These are phyloP conservation scores for Romanomermis culicivorax DNA, from an alignment of 2,888 invertebrate genomes.

Conservation along the genomic window DNA sequence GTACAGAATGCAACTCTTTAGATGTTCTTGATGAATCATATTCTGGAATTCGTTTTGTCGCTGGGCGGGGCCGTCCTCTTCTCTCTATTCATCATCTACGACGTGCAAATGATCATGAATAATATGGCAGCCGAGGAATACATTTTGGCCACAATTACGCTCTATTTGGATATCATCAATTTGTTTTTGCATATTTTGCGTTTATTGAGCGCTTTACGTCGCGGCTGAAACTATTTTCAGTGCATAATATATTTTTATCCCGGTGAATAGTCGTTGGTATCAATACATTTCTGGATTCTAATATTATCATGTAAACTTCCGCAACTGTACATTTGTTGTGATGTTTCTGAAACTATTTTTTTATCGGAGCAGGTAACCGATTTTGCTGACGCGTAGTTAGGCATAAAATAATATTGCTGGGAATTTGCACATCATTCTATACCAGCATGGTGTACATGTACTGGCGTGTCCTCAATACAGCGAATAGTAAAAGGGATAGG, in stretches of 20 bases:
- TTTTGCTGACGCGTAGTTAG: too few species aligned
- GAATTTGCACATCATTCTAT: too few species aligned
- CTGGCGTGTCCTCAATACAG: too few species aligned
- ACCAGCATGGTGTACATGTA: too few species aligned
- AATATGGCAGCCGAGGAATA: slow-evolving; percentile 58
- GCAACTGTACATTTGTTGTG: too few species aligned
- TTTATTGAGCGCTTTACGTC: slow-evolving; percentile 38
- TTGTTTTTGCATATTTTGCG: slow-evolving; percentile 57
- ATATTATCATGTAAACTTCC: too few species aligned
- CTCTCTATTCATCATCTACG: slow-evolving; percentile 57
- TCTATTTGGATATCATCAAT: slow-evolving; percentile 68
- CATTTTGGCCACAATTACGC: slow-evolving; percentile 58
- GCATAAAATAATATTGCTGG: too few species aligned
- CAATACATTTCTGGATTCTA: too few species aligned
- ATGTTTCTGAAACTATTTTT: too few species aligned
- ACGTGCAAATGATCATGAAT: slow-evolving; percentile 62
- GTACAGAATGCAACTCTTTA: slow-evolving; percentile 31
- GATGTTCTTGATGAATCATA: slow-evolving; percentile 48
- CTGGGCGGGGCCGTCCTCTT: slow-evolving; percentile 49
- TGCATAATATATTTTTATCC: not conserved
- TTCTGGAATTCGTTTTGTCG: slow-evolving; percentile 48
- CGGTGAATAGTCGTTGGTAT: too few species aligned
- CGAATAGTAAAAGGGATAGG: too few species aligned
- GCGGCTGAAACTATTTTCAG: not conserved
- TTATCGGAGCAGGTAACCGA: too few species aligned